Evolutionary conservation across 2,888 invertebrate genomes (phyloP).

Genomic region (Himalopsyche kuldschensis): DNA sequence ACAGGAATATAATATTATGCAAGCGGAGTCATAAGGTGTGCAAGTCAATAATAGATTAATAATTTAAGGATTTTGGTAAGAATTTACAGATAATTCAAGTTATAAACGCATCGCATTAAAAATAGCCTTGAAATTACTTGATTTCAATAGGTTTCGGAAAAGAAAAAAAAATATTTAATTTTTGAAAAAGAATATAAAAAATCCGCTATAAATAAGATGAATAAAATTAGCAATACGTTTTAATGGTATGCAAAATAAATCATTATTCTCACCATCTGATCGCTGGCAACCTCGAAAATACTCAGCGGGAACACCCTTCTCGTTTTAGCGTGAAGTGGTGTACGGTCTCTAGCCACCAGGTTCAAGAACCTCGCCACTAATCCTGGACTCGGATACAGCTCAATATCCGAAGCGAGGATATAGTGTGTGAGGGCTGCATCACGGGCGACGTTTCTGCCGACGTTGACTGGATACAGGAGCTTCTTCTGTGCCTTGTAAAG

Average conservation of each 20-base stretch:
- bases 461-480: conserved; percentile 86
- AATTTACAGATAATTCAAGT: no score
- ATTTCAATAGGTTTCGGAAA: no score
- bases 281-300: conserved; percentile 83
- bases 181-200: not conserved
- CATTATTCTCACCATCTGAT: conserved; percentile 43
- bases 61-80: no score
- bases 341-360: conserved; percentile 76
- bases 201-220: not conserved
- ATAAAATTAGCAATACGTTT: not conserved
- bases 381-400: conserved; percentile 85
- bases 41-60: no score
- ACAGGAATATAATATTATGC: no score
- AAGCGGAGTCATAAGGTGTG: no score
- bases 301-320: conserved; percentile 83
- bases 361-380: conserved; percentile 79
- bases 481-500: conserved; percentile 81
- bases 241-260: not conserved
- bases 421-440: conserved; percentile 81
- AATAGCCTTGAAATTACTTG: no score
- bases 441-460: conserved; percentile 86
- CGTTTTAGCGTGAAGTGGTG: conserved; percentile 61
- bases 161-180: no score
- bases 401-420: conserved; percentile 85
- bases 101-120: no score